These are phyloP conservation scores for Oreohelix idahoensis DNA, from an alignment of 1,140 invertebrate genomes.

Conservation along the genomic window DNA sequence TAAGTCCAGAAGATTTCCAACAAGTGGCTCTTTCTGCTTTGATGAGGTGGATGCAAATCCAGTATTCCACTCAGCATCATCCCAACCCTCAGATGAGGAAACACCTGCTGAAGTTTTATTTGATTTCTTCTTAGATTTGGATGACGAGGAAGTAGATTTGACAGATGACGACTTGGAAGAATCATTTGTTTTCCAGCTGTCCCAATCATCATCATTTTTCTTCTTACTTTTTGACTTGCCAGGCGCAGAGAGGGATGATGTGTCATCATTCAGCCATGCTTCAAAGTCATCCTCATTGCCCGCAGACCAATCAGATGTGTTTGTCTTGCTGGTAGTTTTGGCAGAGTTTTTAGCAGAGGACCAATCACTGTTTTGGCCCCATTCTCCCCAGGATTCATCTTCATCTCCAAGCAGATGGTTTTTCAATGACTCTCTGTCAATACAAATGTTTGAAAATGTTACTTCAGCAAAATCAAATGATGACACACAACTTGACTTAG, in stretches of 20 bases:
- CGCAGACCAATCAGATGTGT: slow-evolving; percentile 48
- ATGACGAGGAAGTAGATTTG: slow-evolving; percentile 31
- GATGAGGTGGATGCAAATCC: slow-evolving; percentile 50
- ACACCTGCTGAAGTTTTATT: slow-evolving; percentile 50
- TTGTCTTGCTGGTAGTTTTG: slow-evolving; percentile 25
- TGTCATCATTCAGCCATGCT: slow-evolving; percentile 64
- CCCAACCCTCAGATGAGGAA: slow-evolving; percentile 55
- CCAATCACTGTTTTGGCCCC: slow-evolving; percentile 44
- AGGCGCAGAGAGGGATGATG: slow-evolving; percentile 38
- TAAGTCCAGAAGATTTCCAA: slow-evolving; percentile 66
- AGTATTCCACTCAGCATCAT: slow-evolving; percentile 61
- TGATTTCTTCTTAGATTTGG: slow-evolving; percentile 50
- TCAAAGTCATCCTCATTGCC: slow-evolving; percentile 62
- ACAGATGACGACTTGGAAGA: slow-evolving; percentile 4
- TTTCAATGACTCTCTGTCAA: slow-evolving; percentile 59
- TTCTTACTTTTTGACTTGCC: slow-evolving; percentile 46
- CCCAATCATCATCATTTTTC: slow-evolving; percentile 51
- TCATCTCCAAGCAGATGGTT: slow-evolving; percentile 61
- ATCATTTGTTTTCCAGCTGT: slow-evolving; percentile 52
- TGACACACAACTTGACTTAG: too few species aligned
- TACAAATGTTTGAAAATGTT: not conserved
- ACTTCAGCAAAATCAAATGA: too few species aligned
- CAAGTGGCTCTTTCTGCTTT: slow-evolving; percentile 65
- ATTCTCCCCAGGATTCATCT: slow-evolving; percentile 64
- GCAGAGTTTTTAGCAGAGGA: not conserved